Percentiles rank a stretch among this genome's conserved stretches.
phyloP scores from a whole-genome alignment of 1,140 invertebrate species.

The Microvelia longipes region DNA sequence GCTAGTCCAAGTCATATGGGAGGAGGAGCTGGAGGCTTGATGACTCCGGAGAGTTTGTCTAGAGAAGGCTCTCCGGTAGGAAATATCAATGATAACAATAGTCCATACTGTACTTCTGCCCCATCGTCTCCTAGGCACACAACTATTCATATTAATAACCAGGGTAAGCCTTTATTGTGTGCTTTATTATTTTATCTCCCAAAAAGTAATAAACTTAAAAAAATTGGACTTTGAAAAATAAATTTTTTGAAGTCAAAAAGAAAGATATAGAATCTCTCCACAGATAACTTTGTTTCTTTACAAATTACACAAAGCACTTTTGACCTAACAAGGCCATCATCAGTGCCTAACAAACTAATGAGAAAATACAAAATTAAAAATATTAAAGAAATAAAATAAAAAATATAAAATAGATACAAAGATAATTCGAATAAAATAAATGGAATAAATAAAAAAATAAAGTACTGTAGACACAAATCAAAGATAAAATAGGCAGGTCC shows the following conservation, averaged over 20 bases:
- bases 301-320: no score
- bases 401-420: no score
- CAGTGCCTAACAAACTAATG: no score
- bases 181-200: background rate
- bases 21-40: slow-evolving; percentile 43
- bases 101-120: slow-evolving; percentile 42
- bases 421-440: no score
- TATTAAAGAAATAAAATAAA: no score
- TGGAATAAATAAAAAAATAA: no score
- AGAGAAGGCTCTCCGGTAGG: slow-evolving; percentile 65
- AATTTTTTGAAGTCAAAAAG: background rate
- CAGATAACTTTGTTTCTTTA: no score
- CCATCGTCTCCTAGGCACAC: slow-evolving; percentile 47
- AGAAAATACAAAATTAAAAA: no score
- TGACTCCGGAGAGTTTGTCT: slow-evolving; percentile 75
- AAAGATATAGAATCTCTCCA: background rate
- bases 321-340: no score
- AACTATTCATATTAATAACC: background rate
- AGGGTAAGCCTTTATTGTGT: background rate
- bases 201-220: background rate
- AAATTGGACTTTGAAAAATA: background rate
- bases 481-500: no score
- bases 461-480: no score
- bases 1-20: slow-evolving; percentile 82
- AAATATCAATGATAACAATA: slow-evolving; percentile 37